Conservation (phyloP, 2,113 vertebrate genomes). For the Eupsittula cactorum region DNA sequence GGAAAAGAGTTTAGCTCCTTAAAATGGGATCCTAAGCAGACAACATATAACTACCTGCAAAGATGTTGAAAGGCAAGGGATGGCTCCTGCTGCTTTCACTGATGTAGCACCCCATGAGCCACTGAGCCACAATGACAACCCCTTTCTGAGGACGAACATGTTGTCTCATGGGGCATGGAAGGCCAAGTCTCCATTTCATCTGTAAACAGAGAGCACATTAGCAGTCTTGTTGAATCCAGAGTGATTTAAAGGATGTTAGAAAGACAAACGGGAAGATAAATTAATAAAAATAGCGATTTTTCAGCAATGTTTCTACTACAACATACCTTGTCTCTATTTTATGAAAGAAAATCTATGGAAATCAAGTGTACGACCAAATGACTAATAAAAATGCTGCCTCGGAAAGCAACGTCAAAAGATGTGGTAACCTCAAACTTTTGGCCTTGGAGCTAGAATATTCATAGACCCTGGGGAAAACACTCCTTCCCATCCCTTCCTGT, state of each 20-base stretch:
- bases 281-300: not conserved
- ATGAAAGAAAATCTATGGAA: not conserved
- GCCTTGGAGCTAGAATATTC: not conserved
- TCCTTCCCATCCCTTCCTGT: not conserved
- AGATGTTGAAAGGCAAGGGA: not conserved
- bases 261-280: not conserved
- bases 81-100: not conserved
- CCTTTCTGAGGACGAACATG: not conserved
- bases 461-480: not conserved
- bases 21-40: not conserved
- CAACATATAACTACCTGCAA: fast-evolving
- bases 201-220: not conserved
- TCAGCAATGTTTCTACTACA: not conserved
- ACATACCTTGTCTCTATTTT: not conserved
- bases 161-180: not conserved
- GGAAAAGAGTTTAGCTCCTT: not conserved
- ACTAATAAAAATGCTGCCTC: not conserved
- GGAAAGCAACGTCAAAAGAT: not conserved
- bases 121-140: not conserved
- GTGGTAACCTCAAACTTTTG: not conserved
- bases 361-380: not conserved
- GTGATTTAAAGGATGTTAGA: not conserved
- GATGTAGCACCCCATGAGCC: not conserved
- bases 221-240: not conserved
- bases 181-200: not conserved